These are phyloP conservation scores for Helicoverpa assulta DNA, from an alignment of 2,888 invertebrate species.

Conservation along the genomic window DNA sequence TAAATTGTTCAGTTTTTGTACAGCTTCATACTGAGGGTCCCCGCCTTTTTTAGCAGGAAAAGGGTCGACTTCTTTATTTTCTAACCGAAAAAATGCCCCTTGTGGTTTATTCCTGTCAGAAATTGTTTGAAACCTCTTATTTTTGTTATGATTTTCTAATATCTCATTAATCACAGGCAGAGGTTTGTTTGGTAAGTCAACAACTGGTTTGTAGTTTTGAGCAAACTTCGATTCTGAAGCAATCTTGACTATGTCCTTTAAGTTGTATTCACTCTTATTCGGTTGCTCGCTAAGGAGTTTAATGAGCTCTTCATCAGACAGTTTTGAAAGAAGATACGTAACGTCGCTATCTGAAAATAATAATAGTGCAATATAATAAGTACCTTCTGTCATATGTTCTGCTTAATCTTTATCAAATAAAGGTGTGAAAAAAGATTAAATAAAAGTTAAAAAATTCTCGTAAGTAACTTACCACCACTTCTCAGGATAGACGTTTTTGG, in stretches of 20 bases:
- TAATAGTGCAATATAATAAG: neutral
- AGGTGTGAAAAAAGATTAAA: too few species aligned
- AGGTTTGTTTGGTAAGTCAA: slow-evolving; percentile 35
- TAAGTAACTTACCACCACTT: slow-evolving; percentile 71
- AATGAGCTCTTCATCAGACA: slow-evolving; percentile 81
- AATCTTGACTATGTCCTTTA: slow-evolving; percentile 76
- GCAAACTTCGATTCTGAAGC: slow-evolving; percentile 61
- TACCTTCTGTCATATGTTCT: neutral
- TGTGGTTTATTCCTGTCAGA: slow-evolving; percentile 59
- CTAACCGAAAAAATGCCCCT: slow-evolving; percentile 75
- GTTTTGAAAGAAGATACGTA: slow-evolving; percentile 80
- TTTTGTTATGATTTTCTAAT: slow-evolving; percentile 49
- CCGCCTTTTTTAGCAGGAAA: slow-evolving; percentile 63
- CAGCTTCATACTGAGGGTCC: slow-evolving; percentile 75
- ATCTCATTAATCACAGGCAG: slow-evolving; percentile 36
- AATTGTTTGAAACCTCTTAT: slow-evolving; percentile 59
- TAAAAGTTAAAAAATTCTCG: too few species aligned
- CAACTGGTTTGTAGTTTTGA: slow-evolving; percentile 26
- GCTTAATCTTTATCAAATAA: too few species aligned
- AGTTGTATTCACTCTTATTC: slow-evolving; percentile 74
- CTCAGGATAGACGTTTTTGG: slow-evolving; percentile 73
- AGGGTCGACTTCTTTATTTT: slow-evolving; percentile 77
- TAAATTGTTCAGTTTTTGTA: slow-evolving; percentile 79
- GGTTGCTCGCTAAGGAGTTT: slow-evolving; percentile 79
- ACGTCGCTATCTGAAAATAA: slow-evolving; percentile 76